Evolutionary conservation across 2,113 vertebrate species (phyloP), one percentile per base, ranked within the genome.

Genomic region (Pontoporia blainvillei): DNA sequence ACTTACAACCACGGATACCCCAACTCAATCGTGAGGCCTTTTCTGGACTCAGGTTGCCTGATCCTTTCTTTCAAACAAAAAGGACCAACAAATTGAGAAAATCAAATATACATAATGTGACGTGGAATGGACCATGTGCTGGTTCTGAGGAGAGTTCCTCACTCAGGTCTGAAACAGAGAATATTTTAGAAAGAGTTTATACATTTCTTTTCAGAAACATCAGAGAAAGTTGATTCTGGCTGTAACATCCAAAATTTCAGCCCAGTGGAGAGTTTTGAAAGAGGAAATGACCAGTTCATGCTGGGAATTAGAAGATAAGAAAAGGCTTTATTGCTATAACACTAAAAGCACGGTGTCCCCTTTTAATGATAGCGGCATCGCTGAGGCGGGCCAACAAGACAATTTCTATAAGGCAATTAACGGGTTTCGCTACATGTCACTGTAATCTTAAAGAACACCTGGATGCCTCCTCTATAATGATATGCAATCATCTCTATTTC

Each of bases 91-190:
- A 61, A 67, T n/a, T 39, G 34, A 76, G 49, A 83, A 78, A 52
- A 75, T 17, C 46, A 31, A 75, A 88, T 14, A 85, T 3, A 25
- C 0, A 49, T 7, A 6, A 36, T 18, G 41, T 14, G 17, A 12
- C 0, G 1, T 0, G 5, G 57, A 36, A 0, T 6, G 36, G 15
- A 3, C 3, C 3, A 25, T 3, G 17, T 36, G 18, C 41, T n/a
- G 41, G 17, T 34, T 62, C 64, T 62, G 29, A 81, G 6, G 10
- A 15, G 11, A 54, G 34, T 2, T 67, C 13, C 46, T 67, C 27
- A 44, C 6, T 90, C 8, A 62, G 4, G 14, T 86, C 27, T 67
- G 36, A 95, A 95, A 94, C 2, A 49, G 9, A n/a, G 7, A 34
- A 39, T 8, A 23, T 67, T 67, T 49, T 4, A 89, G 18, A 69